Conservation (phyloP, 2,888 invertebrate genomes). For the Ceramica pisi region DNA sequence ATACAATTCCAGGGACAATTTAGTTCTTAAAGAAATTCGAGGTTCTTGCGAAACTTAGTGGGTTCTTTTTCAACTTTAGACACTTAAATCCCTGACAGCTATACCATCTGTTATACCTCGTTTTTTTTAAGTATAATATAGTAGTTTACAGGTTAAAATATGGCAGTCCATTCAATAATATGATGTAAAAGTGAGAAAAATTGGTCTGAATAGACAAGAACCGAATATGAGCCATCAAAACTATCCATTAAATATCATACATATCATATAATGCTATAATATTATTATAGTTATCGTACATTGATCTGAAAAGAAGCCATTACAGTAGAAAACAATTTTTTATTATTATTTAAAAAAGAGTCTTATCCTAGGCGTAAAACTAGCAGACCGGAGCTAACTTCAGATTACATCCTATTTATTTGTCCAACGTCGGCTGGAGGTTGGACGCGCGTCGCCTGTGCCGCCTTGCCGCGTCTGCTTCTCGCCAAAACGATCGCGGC, state of each 20-base stretch:
- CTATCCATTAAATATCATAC: conserved; percentile 81
- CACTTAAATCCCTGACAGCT: conserved; percentile 54
- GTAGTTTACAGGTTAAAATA: conserved; percentile 83
- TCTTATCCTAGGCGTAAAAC: conserved; percentile 83
- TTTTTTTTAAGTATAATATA: conserved; percentile 70
- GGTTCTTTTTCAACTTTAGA: conserved; percentile 56
- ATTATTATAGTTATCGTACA: conserved; percentile 80
- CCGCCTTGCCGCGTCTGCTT: conserved; percentile 49
- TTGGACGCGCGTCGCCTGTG: conserved; percentile 45
- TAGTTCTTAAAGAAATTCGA: conserved; percentile 57
- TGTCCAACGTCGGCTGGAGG: conserved; percentile 72
- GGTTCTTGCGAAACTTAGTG: conserved; percentile 36
- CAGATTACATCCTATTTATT: conserved; percentile 72
- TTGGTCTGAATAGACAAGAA: conserved; percentile 87
- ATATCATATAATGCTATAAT: conserved; percentile 76
- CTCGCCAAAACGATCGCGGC: conserved; percentile 63
- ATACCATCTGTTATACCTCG: conserved; percentile 57
- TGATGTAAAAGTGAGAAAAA: conserved; percentile 88
- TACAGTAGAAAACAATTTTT: conserved; percentile 86
- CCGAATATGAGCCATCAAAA: conserved; percentile 78
- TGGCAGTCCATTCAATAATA: conserved; percentile 88
- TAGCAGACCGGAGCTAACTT: conserved; percentile 85
- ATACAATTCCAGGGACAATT: conserved; percentile 65
- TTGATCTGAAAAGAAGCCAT: conserved; percentile 87
- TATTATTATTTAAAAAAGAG: conserved; percentile 80